Conservation (phyloP, 2,113 vertebrate species). For the Tetrao urogallus region DNA sequence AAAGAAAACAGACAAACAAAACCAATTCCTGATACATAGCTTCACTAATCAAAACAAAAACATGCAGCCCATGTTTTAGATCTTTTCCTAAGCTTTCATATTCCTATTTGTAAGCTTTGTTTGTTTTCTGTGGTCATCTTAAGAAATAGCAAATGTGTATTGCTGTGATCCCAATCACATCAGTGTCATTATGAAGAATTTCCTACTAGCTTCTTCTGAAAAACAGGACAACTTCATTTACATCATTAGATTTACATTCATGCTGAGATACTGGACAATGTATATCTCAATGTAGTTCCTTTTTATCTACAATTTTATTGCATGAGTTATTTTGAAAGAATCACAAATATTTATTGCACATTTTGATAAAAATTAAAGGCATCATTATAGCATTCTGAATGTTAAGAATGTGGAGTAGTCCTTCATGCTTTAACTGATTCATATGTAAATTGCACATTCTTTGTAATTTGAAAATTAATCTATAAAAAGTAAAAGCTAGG, state of each 20-base stretch:
- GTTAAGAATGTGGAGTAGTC: neutral
- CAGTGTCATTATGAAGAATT: neutral
- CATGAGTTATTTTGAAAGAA: neutral
- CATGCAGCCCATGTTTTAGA: neutral
- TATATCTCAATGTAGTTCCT: neutral
- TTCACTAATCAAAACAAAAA: neutral
- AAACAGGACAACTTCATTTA: rapidly evolving
- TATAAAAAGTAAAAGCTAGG: slow-evolving; percentile 55
- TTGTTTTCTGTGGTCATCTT: neutral
- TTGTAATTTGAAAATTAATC: slow-evolving; percentile 35
- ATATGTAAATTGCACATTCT: neutral
- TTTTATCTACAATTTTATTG: neutral
- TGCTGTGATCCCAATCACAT: neutral
- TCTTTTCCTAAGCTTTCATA: neutral
- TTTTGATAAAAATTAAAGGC: neutral
- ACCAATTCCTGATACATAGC: neutral
- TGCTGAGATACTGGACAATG: neutral
- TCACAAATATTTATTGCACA: neutral
- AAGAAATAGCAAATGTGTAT: neutral
- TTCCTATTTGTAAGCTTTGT: neutral
- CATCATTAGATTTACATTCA: neutral
- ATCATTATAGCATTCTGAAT: neutral
- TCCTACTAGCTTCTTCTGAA: neutral
- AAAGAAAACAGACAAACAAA: neutral
- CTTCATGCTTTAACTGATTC: slow-evolving; percentile 10